phyloP scores from a whole-genome alignment of 2,797 vertebrate genomes.

The Tauraco hartlaubi region DNA sequence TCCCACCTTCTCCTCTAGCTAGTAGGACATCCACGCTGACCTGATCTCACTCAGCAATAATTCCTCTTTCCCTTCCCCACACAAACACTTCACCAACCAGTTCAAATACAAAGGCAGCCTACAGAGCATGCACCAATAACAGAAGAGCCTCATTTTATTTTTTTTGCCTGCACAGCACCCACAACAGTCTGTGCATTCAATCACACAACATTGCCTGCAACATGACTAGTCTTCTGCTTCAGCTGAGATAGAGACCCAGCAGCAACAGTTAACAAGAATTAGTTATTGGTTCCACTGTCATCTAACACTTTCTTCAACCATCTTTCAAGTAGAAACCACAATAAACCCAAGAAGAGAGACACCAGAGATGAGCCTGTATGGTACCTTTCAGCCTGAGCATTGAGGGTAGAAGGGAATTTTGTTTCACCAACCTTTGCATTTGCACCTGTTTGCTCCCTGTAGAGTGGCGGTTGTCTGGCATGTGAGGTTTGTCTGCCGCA shows the following conservation, averaged over 20 bases:
- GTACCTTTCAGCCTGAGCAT: fast-evolving
- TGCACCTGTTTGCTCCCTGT: neutral
- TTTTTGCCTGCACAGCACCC: neutral
- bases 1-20: neutral
- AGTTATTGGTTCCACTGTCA: neutral
- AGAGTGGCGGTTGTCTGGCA: neutral
- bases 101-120: neutral
- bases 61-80: neutral
- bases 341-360: neutral
- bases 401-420: neutral
- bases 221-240: neutral
- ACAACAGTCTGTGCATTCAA: no score
- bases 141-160: neutral
- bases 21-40: neutral
- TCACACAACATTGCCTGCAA: neutral
- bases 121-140: neutral
- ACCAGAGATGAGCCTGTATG: fast-evolving
- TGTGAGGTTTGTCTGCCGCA: neutral
- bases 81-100: neutral
- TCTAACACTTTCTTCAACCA: neutral
- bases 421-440: conserved; percentile 55
- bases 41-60: neutral
- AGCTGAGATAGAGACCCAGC: neutral
- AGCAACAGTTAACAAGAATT: neutral
- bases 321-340: neutral